Evolutionary conservation across 2,888 invertebrate species (phyloP).

Genomic region (Rotaria socialis): DNA sequence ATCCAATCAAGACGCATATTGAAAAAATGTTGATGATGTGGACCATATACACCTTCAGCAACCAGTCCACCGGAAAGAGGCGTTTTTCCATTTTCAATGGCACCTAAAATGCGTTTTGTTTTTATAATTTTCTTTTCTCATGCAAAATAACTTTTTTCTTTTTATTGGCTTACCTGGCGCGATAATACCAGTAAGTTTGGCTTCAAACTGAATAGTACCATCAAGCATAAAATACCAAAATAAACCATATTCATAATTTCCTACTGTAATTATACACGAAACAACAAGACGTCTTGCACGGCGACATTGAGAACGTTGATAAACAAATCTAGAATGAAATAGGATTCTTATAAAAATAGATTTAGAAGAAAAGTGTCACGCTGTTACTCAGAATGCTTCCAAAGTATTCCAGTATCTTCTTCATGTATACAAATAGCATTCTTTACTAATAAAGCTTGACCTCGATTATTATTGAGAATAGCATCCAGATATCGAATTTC

Average conservation of each 20-base stretch:
- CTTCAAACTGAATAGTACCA: neutral
- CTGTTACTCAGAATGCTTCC: constrained; percentile 13
- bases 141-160: neutral
- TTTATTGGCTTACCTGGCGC: neutral
- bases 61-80: constrained; percentile 1
- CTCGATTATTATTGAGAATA: constrained; percentile 1
- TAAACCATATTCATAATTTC: constrained; percentile 7
- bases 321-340: neutral
- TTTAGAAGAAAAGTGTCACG: neutral
- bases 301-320: neutral
- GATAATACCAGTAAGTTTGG: constrained; percentile 7
- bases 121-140: neutral
- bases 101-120: neutral
- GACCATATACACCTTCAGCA: neutral
- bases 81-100: neutral
- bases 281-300: constrained; percentile 10
- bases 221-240: neutral
- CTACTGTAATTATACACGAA: neutral
- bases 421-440: constrained; percentile 33
- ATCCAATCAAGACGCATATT: constrained; percentile 31
- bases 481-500: constrained; percentile 8
- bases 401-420: constrained; percentile 22
- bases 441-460: neutral
- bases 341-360: neutral
- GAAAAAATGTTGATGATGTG: constrained; percentile 31